Conservation (phyloP, 2,888 invertebrate genomes). For the Furcula furcula region DNA sequence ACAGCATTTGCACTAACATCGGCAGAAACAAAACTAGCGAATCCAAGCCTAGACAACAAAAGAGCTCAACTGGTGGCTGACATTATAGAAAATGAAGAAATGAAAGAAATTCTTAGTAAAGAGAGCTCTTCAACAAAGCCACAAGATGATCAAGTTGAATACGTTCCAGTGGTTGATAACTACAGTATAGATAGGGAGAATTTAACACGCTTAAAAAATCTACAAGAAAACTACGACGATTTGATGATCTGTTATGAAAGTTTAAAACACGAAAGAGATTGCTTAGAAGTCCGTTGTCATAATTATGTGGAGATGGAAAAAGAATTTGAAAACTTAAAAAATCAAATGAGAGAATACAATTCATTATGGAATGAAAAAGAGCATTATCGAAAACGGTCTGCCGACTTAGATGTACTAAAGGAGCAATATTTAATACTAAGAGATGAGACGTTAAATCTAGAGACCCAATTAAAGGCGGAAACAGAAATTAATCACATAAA, state of each 20-base stretch:
- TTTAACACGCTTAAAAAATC: conserved; percentile 56
- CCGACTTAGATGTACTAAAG: conserved; percentile 60
- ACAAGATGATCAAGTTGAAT: conserved; percentile 35
- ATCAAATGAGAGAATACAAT: conserved; percentile 60
- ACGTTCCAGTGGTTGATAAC: conserved; percentile 33
- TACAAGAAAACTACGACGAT: conserved; percentile 66
- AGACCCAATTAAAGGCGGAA: conserved; percentile 64
- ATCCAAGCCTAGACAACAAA: conserved; percentile 47
- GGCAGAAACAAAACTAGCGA: conserved; percentile 36
- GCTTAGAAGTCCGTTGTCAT: conserved; percentile 45
- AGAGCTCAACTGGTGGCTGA: conserved; percentile 70
- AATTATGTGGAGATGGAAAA: conserved; percentile 59
- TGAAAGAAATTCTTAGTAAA: conserved; percentile 64
- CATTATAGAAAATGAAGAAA: conserved; percentile 68
- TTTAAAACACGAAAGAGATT: conserved; percentile 59
- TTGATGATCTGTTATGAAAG: conserved; percentile 61
- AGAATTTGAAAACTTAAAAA: conserved; percentile 51
- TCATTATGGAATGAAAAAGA: conserved; percentile 69
- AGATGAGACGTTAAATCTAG: conserved; percentile 64
- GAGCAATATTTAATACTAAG: conserved; percentile 61
- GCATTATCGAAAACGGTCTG: conserved; percentile 60
- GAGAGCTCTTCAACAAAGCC: conserved; percentile 34
- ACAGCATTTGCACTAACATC: conserved; percentile 50
- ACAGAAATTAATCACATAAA: conserved; percentile 63
- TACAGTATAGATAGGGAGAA: conserved; percentile 58